A percentile compares a stretch with the other conserved stretches of the same genome.
These are phyloP conservation scores for Pseudeuparius sepicola DNA, from an alignment of 2,888 invertebrate genomes.

Conservation along the genomic window DNA sequence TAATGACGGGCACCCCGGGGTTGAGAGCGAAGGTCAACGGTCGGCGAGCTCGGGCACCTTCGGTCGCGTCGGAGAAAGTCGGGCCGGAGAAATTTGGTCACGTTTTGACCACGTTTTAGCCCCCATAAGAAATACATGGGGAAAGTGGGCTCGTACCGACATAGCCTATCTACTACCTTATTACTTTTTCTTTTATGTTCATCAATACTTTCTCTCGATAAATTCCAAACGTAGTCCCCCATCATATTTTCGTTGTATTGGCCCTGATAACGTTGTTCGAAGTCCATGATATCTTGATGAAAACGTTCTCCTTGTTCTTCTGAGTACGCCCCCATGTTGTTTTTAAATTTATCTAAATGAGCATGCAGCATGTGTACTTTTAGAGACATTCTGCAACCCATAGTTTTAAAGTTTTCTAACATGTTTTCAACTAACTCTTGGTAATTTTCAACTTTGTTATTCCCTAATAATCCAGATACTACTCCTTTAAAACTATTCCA, in stretches of 20 bases:
- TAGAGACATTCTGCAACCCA: slow-evolving; percentile 24
- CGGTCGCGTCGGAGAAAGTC: no score
- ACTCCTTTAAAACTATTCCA: slow-evolving; percentile 17
- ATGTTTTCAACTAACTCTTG: slow-evolving; percentile 23
- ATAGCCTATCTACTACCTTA: no score
- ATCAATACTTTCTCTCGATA: slow-evolving; percentile 14
- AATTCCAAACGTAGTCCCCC: slow-evolving; percentile 21
- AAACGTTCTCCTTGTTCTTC: slow-evolving; percentile 30
- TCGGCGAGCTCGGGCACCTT: no score
- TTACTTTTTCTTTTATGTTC: slow-evolving; percentile 14
- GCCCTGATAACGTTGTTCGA: slow-evolving; percentile 26
- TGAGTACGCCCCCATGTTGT: slow-evolving; percentile 26
- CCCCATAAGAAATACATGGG: no score
- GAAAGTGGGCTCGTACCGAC: no score
- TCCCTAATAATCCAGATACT: slow-evolving; percentile 17
- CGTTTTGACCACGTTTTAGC: no score
- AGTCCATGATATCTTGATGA: slow-evolving; percentile 26
- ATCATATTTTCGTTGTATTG: no score
- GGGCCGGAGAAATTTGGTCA: no score
- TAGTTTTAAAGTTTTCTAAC: slow-evolving; percentile 20
- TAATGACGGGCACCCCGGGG: no score
- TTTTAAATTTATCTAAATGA: slow-evolving; percentile 27
- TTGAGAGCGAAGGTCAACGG: no score
- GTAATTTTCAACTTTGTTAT: slow-evolving; percentile 27
- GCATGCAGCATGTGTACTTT: slow-evolving; percentile 29